phyloP scores from a whole-genome alignment of 1,140 invertebrate genomes.

The Apis laboriosa region DNA sequence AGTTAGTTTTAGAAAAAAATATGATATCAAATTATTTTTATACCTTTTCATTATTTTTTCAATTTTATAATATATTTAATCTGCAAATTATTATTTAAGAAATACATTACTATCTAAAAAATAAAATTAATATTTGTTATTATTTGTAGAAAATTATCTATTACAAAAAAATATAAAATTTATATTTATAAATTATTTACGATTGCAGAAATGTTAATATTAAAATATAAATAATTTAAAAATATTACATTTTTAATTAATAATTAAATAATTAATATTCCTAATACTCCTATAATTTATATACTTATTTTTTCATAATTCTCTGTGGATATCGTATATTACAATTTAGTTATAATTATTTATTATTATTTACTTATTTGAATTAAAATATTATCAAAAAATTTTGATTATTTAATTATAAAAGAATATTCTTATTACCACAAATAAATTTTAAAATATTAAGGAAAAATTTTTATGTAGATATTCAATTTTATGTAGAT shows the following conservation, averaged over 20 bases:
- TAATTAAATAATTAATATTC: too few relatives aligned
- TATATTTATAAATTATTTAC: too few relatives aligned
- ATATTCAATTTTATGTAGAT: background rate
- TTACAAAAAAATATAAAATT: too few relatives aligned
- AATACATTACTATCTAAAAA: too few relatives aligned
- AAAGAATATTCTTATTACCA: background rate
- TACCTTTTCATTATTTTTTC: slow-evolving; percentile 4
- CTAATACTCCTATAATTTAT: too few relatives aligned
- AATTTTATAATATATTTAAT: background rate
- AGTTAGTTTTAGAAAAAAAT: slow-evolving; percentile 64
- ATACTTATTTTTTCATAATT: too few relatives aligned
- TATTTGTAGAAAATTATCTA: background rate
- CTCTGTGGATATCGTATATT: too few relatives aligned
- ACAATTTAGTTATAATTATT: too few relatives aligned
- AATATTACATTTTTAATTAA: too few relatives aligned
- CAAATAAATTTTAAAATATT: background rate
- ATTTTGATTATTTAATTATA: background rate
- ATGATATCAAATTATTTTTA: slow-evolving; percentile 3
- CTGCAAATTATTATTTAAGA: background rate
- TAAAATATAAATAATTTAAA: background rate
- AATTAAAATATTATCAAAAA: too few relatives aligned
- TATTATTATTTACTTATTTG: too few relatives aligned
- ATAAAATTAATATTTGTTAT: background rate
- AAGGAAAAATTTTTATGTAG: background rate
- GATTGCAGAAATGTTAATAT: background rate